Percentiles rank a stretch among this genome's conserved stretches.
Conservation (phyloP, 2,113 vertebrate genomes). For the Myrmophylax atrothorax region DNA sequence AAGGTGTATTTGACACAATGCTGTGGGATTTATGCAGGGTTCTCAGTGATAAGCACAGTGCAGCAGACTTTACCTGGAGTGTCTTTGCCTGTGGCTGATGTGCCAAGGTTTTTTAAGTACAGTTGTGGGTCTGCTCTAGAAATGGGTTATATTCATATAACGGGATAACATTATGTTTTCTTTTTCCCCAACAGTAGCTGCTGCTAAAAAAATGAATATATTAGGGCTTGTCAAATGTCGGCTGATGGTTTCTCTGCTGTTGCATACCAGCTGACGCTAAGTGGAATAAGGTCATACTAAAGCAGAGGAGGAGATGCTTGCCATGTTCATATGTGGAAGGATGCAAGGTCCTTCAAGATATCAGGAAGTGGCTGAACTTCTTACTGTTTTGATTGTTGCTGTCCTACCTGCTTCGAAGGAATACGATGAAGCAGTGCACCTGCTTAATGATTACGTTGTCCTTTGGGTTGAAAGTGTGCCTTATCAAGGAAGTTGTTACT, state of each 20-base stretch:
- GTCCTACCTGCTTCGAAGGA: not conserved
- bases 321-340: not conserved
- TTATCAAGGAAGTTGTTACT: constrained; percentile 35
- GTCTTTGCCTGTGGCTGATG: not conserved
- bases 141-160: not conserved
- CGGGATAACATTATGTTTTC: not conserved
- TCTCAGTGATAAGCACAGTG: not conserved
- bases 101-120: not conserved
- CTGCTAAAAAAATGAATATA: not conserved
- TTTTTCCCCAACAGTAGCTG: not conserved
- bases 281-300: not conserved
- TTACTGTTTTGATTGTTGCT: not conserved
- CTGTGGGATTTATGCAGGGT: not conserved
- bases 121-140: not conserved
- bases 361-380: not conserved
- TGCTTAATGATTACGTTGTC: constrained; percentile 1
- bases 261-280: not conserved
- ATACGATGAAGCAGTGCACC: not conserved
- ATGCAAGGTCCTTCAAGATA: not conserved
- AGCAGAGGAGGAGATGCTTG: not conserved
- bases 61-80: not conserved
- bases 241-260: not conserved
- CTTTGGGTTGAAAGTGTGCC: not conserved
- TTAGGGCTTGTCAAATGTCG: not conserved
- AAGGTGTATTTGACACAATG: not conserved